Evolutionary conservation across 2,888 invertebrate genomes (phyloP), one percentile per base, ranked within the genome.

Genomic region (Rhagium mordax): DNA sequence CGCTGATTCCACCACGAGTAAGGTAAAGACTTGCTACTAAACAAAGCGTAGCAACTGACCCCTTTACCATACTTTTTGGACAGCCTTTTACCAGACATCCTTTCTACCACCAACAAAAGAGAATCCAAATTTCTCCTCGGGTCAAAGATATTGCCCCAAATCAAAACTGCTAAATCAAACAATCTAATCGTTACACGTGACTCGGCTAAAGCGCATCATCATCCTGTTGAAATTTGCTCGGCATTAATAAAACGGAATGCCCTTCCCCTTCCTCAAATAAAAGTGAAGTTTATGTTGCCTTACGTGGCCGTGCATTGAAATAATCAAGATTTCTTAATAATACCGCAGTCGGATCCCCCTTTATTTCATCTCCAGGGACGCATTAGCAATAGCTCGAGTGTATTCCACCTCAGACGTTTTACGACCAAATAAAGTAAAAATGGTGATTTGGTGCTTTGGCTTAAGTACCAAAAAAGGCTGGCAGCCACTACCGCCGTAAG

Each of bases 271-370:
- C 41, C n/a, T 1, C 41, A 41, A 41, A 41, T 3, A n/a, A 0
- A 33, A 41, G n/a, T n/a, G 24, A 24, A 41, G n/a, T 33, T 13
- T n/a, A 41, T 13, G 1, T 33, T 41, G 2, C 41, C n/a, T 41
- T n/a, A 3, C n/a, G n/a, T 41, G 4, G 41, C 41, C 5, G n/a
- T 33, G 29, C 18, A 59, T 59, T 33, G 27, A 59, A 29, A 29
- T 59, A 59, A 59, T 59, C 18, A n/a, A 29, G n/a, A 16, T 59
- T 33, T 59, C 59, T 59, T 29, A 57, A 57, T 29, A 29, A 59
- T 29, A 15, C 29, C 21, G 13, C 29, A 27, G 55, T 20, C 15
- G 27, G 13, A 24, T 24, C 15, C 55, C 55, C 55, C 16, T 59
- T 33, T 59, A 33, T 29, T 24, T n/a, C 5, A 41, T 41, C 13